Percentiles rank a stretch among this genome's conserved stretches.
Conservation (phyloP, 2,797 vertebrate genomes). For the Echiichthys vipera region DNA sequence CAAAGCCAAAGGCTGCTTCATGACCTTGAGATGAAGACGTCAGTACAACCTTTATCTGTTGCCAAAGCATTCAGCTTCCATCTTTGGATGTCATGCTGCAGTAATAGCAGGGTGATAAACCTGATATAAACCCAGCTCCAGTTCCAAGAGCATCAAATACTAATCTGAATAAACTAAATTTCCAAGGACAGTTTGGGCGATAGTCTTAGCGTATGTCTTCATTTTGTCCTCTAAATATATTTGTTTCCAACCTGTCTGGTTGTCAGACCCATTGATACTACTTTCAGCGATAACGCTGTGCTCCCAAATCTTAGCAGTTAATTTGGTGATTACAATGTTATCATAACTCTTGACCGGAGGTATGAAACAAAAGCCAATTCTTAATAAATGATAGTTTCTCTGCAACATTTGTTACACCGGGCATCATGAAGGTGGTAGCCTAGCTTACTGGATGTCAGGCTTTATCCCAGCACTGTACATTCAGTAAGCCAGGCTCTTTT, state of each 20-base stretch:
- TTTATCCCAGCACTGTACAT: no score
- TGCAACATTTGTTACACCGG: not conserved
- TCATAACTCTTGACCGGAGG: not conserved
- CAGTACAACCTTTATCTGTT: conserved; percentile 37
- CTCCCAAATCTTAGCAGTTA: not conserved
- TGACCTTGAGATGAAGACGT: conserved; percentile 39
- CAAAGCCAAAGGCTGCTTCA: conserved; percentile 14
- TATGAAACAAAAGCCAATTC: not conserved
- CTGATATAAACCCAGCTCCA: conserved; percentile 9
- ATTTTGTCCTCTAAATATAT: not conserved
- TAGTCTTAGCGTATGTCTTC: not conserved
- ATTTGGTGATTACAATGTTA: not conserved
- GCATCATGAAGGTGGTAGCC: not conserved
- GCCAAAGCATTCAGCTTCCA: conserved; percentile 43
- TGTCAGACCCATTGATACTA: not conserved
- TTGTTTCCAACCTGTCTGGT: not conserved
- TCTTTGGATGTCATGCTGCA: conserved; percentile 41
- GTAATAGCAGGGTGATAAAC: conserved; percentile 30
- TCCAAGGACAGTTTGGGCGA: not conserved
- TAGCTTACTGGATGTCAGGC: no score
- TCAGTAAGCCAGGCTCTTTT: no score
- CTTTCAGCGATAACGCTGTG: not conserved
- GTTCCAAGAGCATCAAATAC: not conserved
- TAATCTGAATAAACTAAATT: conserved; percentile 5
- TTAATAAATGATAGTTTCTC: not conserved